Conservation (phyloP, 2,888 invertebrate genomes). For the Heliconius hortense region DNA sequence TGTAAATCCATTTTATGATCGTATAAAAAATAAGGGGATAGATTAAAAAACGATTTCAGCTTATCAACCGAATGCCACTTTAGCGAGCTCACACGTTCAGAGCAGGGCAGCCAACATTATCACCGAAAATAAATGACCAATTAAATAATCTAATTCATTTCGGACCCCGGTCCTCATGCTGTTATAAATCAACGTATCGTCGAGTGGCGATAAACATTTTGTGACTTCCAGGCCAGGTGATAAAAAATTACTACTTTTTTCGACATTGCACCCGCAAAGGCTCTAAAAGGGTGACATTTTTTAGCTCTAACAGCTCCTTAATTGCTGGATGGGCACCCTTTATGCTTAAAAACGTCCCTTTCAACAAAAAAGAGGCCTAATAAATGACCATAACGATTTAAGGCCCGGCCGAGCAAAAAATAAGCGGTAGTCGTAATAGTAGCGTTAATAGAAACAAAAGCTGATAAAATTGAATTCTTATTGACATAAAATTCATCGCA, state of each 20-base stretch:
- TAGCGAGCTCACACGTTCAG: slow-evolving; percentile 63
- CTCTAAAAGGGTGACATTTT: slow-evolving; percentile 78
- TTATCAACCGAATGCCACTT: slow-evolving; percentile 60
- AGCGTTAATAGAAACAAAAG: slow-evolving; percentile 54
- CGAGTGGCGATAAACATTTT: slow-evolving; percentile 81
- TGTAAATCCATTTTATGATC: slow-evolving; percentile 37
- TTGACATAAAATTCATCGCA: slow-evolving; percentile 53
- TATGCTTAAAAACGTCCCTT: slow-evolving; percentile 62
- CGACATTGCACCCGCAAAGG: slow-evolving; percentile 63
- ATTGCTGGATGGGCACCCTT: slow-evolving; percentile 76
- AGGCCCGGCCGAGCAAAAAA: slow-evolving; percentile 58
- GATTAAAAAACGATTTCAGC: slow-evolving; percentile 53
- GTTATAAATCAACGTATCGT: slow-evolving; percentile 79
- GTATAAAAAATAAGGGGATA: slow-evolving; percentile 38
- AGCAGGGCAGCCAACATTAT: slow-evolving; percentile 64
- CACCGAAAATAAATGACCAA: slow-evolving; percentile 79
- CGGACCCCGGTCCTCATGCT: slow-evolving; percentile 61
- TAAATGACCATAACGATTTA: slow-evolving; percentile 72
- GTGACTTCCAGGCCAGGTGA: slow-evolving; percentile 80
- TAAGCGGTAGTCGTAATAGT: slow-evolving; percentile 59
- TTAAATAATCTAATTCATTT: slow-evolving; percentile 80
- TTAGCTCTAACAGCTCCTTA: slow-evolving; percentile 75
- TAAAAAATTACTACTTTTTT: slow-evolving; percentile 77
- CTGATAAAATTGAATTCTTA: slow-evolving; percentile 65
- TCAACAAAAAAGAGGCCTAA: slow-evolving; percentile 71